Percentiles rank a stretch among this genome's conserved stretches.
phyloP scores from a whole-genome alignment of 1,140 invertebrate species.

The Schlechtendalia chinensis region DNA sequence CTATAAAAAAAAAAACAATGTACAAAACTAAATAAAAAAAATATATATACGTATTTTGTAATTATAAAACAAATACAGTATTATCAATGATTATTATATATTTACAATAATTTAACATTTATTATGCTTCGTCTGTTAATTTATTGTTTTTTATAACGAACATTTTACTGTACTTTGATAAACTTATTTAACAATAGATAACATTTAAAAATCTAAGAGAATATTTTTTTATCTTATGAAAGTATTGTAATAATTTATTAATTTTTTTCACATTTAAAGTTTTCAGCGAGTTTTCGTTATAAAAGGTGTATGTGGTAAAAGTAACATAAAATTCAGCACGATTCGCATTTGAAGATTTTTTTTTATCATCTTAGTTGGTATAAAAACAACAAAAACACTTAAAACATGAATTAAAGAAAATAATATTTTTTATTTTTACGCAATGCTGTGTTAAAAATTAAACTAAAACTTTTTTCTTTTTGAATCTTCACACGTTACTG shows the following conservation, averaged over 20 bases:
- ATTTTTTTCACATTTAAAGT: not conserved
- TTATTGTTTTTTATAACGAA: not conserved
- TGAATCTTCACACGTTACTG: too few species aligned
- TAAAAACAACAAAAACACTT: constrained; percentile 11
- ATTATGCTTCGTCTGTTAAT: not conserved
- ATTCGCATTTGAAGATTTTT: not conserved
- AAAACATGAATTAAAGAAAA: not conserved
- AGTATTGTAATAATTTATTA: not conserved
- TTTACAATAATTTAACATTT: too few species aligned
- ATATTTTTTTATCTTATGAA: not conserved
- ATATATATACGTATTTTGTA: too few species aligned
- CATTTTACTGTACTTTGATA: not conserved
- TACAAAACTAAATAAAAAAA: too few species aligned
- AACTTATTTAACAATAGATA: constrained; percentile 9
- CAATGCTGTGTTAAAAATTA: too few species aligned
- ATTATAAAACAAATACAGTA: not conserved
- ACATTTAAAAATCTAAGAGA: not conserved
- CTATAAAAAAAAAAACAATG: too few species aligned
- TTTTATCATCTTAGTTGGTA: not conserved
- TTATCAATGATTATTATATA: not conserved
- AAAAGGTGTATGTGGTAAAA: not conserved
- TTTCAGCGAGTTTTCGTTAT: not conserved
- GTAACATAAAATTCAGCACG: not conserved
- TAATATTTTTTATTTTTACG: too few species aligned
- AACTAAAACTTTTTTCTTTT: too few species aligned